Evolutionary conservation across 2,888 invertebrate species (phyloP), one percentile per base, ranked within the genome.

Genomic region (Arctia plantaginis): DNA sequence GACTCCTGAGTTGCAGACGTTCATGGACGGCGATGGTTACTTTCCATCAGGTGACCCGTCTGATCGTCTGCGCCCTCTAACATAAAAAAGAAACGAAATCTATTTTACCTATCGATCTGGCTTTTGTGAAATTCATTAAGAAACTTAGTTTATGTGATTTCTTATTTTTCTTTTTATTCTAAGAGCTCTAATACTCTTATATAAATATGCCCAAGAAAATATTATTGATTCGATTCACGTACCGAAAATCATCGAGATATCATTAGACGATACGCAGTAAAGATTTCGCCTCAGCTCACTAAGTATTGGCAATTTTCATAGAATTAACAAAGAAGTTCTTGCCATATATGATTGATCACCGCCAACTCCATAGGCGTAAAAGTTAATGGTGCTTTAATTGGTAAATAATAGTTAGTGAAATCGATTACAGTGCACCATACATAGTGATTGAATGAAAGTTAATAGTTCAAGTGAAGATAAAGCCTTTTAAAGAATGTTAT

Each of bases 401-500:
- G 82, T 79, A 80, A 82, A 84, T 86, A 83, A 86, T 84, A 79
- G 75, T 73, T 73, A 71, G 71, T 74, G 70, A 67, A n/a, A 79
- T 77, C 79, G 84, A 81, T 82, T 80, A 82, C 85, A 75, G 18
- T 78, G 77, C 76, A 72, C 86, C 87, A 79, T 86, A 86, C 82
- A 86, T 79, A 85, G 85, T 55, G 71, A 78, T 73, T 73, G 76
- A 71, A 79, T 73, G 82, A 85, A 85, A 84, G 86, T 84, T 82
- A 88, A 84, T 83, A 80, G 83, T 84, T 87, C 84, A 85, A 77
- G 74, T 82, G 82, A 80, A 72, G 71, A 86, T 89, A 84, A 88
- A 81, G 77, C 89, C 90, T 83, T 90, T 85, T 86, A 87, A 51
- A 85, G 89, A 66, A 74, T 76, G 83, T 89, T 89, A 89, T 90